Base-by-base conservation (phyloP, 1,140 invertebrate genomes). In the Chrysomallon squamiferum region DNA sequence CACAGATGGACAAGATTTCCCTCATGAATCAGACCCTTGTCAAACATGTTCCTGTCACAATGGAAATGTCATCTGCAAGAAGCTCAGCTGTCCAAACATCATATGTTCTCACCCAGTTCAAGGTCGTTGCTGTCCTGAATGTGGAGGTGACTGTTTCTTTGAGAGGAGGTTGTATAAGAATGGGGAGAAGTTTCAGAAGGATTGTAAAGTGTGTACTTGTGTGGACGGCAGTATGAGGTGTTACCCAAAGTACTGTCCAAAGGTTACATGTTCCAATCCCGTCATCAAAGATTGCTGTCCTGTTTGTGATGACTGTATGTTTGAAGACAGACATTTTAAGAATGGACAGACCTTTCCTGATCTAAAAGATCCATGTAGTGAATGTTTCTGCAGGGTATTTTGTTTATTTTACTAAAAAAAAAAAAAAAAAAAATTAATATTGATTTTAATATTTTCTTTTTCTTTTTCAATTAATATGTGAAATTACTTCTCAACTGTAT, bases 71-170 rank as follows among this genome's bases (percentile, higher is more conserved):
- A 45, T 57, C 33, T 80, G 78, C 57, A 33, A 22, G 7, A 22
- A 50, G 64, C 61, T 62, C 29, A 43, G 50, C 60, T 64, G 73
- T 72, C 22, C 59, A 11, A 25, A 7, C 25, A 33, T 41, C 18
- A 25, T 56, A 13, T 80, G 78, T 61, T 69, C 66, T 20, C 69
- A 79, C 65, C 79, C 79, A 18, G 69, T 75, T 38, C 27, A 69
- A 41, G 66, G 67, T 18, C 62, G 62, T 22, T 81, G 79, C 59
- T 81, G 79, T 60, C 76, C 76, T 11, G 50, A 65, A 7, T 81
- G 79, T 69, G 62, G 59, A 56, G 33, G 43, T 27, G 70, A 70
- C 11, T 80, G 78, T 38, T 43, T 57, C 4, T 72, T 68, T 70
- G 62, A 70, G 22, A 59, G 59, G 20, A 65, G 50, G 6, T 27